Percentiles rank a stretch among this genome's conserved stretches.
phyloP scores from a whole-genome alignment of 2,797 vertebrate genomes.

The Hephaestus fuliginosus region DNA sequence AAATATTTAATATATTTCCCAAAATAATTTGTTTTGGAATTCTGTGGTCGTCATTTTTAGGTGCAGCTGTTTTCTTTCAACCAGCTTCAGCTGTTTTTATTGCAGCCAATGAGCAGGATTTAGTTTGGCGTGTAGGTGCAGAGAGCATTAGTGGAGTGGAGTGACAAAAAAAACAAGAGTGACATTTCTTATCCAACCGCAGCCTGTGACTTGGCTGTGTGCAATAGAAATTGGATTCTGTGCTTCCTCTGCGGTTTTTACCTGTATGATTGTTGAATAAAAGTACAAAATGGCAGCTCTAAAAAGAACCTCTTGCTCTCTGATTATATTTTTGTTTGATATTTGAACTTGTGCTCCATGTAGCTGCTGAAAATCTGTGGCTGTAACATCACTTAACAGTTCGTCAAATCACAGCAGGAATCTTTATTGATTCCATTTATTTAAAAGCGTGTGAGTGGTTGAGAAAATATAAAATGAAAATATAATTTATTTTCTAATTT shows the following conservation, averaged over 20 bases:
- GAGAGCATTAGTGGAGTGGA: background rate
- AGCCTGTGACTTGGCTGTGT: background rate
- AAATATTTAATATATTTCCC: background rate
- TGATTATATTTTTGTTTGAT: background rate
- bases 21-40: no score
- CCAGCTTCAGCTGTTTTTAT: background rate
- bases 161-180: background rate
- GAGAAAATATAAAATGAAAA: background rate
- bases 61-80: background rate
- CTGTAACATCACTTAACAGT: background rate
- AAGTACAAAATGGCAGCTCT: background rate
- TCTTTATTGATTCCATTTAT: background rate
- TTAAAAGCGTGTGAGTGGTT: no score
- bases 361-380: background rate
- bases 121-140: background rate
- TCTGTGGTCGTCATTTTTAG: background rate
- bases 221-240: background rate
- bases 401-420: background rate
- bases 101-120: background rate
- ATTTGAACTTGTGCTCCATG: background rate
- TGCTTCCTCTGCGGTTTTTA: background rate
- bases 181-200: background rate
- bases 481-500: no score
- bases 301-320: background rate
- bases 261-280: background rate